Base-by-base conservation (phyloP, 2,888 invertebrate species). In the Sceliomorpha sp. region DNA sequence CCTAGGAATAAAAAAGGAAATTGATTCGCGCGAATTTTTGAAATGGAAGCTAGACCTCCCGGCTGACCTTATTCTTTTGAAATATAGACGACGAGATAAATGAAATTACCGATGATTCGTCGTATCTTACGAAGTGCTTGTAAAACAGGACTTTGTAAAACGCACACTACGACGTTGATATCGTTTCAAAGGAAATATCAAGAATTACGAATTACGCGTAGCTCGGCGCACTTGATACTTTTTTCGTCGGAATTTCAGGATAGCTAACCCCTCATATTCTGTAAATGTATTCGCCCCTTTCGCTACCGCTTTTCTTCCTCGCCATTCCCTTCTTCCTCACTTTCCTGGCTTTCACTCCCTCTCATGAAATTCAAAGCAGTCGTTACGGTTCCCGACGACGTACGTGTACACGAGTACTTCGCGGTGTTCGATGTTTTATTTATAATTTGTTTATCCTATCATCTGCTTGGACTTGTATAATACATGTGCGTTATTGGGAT, bases 291-390 rank as follows among this genome's bases (percentile, higher is more conserved):
- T 70, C 70, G 55, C 58, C 66, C 69, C 56, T 48, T 58, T 63
- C 58, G 64, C 58, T 60, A 64, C 50, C 14, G 62, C 62, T 69
- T 59, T 62, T 67, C 56, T 59, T 73, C 74, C 73, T 73, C 59
- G 69, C 72, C 66, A 71, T 78, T 72, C 75, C 58, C 67, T 62
- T 75, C 72, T 73, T 75, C 74, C 48, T 47, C 36, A 45, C 79
- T 78, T 74, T 74, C 77, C 77, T 71, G 74, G 77, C 78, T 83
- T 81, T 81, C 80, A 78, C 81, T 82, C 80, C 75, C 75, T 76
- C 81, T 86, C 85, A 86, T 85, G 85, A 86, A 85, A 86, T 86
- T 86, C 85, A 86, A 84, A 85, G 78, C 81, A 82, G 84, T 81
- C 81, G 82, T 86, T 83, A 83, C 80, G 77, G 75, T 79, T 70